A percentile compares a stretch with the other conserved stretches of the same genome.
Evolutionary conservation across 2,797 vertebrate species (phyloP).

Genomic region (Strix occidentalis): DNA sequence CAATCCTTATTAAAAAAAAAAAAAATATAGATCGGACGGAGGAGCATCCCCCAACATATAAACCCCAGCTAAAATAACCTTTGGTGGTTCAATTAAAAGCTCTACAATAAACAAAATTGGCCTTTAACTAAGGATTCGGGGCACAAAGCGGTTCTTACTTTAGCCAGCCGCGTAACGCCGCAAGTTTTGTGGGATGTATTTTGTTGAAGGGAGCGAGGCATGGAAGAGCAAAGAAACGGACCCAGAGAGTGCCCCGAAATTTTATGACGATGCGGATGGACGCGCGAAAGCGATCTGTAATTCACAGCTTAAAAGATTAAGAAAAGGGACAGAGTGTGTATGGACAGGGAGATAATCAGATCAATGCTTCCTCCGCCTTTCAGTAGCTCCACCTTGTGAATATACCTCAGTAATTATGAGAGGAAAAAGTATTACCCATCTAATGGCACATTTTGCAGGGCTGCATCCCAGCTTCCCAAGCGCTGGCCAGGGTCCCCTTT

Average conservation of each 20-base stretch:
- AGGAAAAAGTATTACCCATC: background rate
- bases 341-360: background rate
- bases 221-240: background rate
- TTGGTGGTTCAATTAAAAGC: background rate
- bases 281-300: background rate
- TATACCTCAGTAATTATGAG: conserved; percentile 63
- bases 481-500: background rate
- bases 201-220: background rate
- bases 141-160: background rate
- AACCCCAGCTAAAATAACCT: background rate
- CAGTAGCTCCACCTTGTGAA: conserved; percentile 69
- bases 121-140: background rate
- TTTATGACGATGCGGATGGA: background rate
- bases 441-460: background rate
- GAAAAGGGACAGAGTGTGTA: background rate
- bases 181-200: background rate
- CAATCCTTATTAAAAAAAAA: background rate
- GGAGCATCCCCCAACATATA: background rate
- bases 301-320: background rate
- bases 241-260: background rate
- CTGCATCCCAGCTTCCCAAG: background rate
- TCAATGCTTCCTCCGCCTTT: conserved; percentile 38
- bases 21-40: background rate
- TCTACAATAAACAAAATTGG: background rate
- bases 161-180: background rate